Evolutionary conservation across 1,140 invertebrate species (phyloP), one percentile per base, ranked within the genome.

Genomic region (Anagrus nilaparvatae): DNA sequence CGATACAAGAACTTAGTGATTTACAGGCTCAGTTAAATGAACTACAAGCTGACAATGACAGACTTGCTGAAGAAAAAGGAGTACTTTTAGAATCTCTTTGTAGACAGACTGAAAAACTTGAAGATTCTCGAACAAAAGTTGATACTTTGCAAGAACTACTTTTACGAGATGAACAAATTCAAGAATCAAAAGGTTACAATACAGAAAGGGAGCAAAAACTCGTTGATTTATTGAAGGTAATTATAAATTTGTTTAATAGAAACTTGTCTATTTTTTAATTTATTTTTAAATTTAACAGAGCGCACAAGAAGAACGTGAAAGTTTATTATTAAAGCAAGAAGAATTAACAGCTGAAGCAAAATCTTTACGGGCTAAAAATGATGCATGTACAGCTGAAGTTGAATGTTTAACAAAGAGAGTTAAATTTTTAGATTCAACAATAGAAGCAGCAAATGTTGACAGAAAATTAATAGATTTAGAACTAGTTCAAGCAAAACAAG

Each of bases 51-150:
- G 87, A 92, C 58, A 93, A 93, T 63, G 84, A 91, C 52, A 73
- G 83, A 44, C 69, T 95, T 13, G 73, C 77, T 23, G 86, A 92
- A 51, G 90, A 95, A 66, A 93, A 93, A 63, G 76, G 79, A 50
- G 81, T 93, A 13, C 70, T 94, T 36, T 73, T 94, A 19, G 87
- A 93, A 59, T 92, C 88, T n/a, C 67, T 94, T 3, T 92, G 87
- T 59, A 75, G 86, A 12, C 90, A 94, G 65, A 92, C 87, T 3
- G 86, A 92, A 60, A 88, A 91, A 65, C 67, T 94, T 0, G 87
- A 92, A 60, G 86, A 92, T 52, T 80, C 81, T 13, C 69, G 82
- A 47, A 78, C 75, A 14, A 79, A 81, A 61, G 77, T 82, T 24
- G 74, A 74, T 45, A 84, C 82, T 3, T 61, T 89, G 19, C 83